Conservation (phyloP, 1,140 invertebrate genomes). For the Ladona fulva region DNA sequence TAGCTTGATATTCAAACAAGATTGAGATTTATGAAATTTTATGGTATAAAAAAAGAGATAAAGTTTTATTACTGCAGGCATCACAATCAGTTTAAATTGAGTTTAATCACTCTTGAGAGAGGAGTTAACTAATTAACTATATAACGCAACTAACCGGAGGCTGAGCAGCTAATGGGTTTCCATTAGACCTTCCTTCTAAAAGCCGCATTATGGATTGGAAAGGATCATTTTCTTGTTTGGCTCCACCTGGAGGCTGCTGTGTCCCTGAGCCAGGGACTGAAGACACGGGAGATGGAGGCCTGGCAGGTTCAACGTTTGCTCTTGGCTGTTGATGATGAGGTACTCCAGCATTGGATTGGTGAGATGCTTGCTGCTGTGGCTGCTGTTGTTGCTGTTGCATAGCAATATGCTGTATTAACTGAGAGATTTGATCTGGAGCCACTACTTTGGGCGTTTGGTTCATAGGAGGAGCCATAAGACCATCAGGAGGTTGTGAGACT, state of each 20-base stretch:
- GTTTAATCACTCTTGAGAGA: too few relatives aligned
- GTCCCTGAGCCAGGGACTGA: neutral
- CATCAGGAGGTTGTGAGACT: neutral
- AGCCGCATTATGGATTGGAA: constrained; percentile 27
- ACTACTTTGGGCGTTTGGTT: neutral
- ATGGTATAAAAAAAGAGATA: too few relatives aligned
- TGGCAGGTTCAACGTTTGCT: constrained; percentile 37
- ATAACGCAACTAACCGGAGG: neutral
- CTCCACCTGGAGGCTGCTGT: neutral
- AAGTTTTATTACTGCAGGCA: too few relatives aligned
- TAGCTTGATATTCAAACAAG: too few relatives aligned
- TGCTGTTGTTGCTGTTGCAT: constrained; percentile 26
- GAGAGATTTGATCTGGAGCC: constrained; percentile 15
- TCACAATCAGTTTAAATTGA: too few relatives aligned
- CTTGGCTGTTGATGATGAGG: constrained; percentile 38
- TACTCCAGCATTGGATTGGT: constrained; percentile 12
- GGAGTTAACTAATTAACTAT: too few relatives aligned
- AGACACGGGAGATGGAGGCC: constrained; percentile 24
- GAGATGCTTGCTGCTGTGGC: constrained; percentile 27
- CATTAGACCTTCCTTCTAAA: constrained; percentile 15
- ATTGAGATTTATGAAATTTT: too few relatives aligned
- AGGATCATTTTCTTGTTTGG: constrained; percentile 25
- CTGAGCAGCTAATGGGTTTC: neutral
- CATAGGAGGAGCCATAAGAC: neutral
- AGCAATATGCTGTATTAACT: constrained; percentile 22